These are phyloP conservation scores for Microchirus variegatus DNA, from an alignment of 2,797 vertebrate species.

Conservation along the genomic window DNA sequence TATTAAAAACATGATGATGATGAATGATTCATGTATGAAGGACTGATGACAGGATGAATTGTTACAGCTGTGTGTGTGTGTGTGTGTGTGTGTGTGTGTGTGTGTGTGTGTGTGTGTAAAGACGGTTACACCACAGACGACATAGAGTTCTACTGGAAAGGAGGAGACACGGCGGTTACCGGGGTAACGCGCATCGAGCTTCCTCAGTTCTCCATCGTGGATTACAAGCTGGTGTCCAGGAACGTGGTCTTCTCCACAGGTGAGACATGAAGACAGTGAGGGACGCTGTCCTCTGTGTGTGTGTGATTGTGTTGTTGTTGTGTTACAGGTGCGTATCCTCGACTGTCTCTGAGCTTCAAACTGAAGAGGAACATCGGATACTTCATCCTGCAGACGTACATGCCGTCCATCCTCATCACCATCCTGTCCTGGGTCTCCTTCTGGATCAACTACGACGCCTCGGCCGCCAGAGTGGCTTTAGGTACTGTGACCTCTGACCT, in stretches of 20 bases:
- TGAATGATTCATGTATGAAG: too few relatives aligned
- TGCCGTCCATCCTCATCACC: slow-evolving; percentile 98
- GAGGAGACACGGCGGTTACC: slow-evolving; percentile 92
- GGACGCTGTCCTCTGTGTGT: too few relatives aligned
- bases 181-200: slow-evolving; percentile 95
- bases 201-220: slow-evolving; percentile 97
- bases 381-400: slow-evolving; percentile 99
- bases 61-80: too few relatives aligned
- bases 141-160: slow-evolving; percentile 98
- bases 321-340: slow-evolving; percentile 93
- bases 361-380: slow-evolving; percentile 99
- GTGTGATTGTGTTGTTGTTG: too few relatives aligned
- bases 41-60: too few relatives aligned
- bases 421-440: slow-evolving; percentile 99
- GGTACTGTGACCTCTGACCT: slow-evolving; percentile 80
- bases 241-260: slow-evolving; percentile 99
- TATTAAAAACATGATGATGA: too few relatives aligned
- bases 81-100: neutral
- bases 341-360: slow-evolving; percentile 97
- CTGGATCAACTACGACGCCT: slow-evolving; percentile 99
- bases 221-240: slow-evolving; percentile 94
- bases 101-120: slow-evolving; percentile 54
- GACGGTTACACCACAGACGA: slow-evolving; percentile 98
- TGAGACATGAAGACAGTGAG: too few relatives aligned
- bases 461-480: slow-evolving; percentile 97